These are phyloP conservation scores for Endomychus coccineus DNA, from an alignment of 2,888 invertebrate species.

Conservation along the genomic window DNA sequence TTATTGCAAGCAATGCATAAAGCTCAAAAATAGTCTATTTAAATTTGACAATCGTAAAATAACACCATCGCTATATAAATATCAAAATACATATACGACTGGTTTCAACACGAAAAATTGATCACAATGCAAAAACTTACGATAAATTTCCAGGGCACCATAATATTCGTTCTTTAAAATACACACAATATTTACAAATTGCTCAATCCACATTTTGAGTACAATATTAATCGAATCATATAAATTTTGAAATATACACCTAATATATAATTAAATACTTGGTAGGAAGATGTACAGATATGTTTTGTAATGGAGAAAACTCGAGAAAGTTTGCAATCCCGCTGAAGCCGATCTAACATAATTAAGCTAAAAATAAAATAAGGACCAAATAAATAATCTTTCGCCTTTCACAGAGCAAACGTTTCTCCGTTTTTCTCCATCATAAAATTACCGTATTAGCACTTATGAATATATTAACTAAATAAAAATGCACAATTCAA, in stretches of 20 bases:
- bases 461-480: slow-evolving; percentile 33
- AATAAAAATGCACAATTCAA: slow-evolving; percentile 39
- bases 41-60: slow-evolving; percentile 16
- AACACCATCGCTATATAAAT: slow-evolving; percentile 11
- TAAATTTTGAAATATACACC: slow-evolving; percentile 34
- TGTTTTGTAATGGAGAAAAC: slow-evolving; percentile 8
- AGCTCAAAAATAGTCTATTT: slow-evolving; percentile 39
- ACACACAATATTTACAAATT: slow-evolving; percentile 29
- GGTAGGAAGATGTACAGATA: slow-evolving; percentile 42
- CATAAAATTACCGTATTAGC: slow-evolving; percentile 25
- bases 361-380: neutral
- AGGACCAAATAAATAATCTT: neutral
- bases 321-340: neutral
- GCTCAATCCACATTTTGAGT: slow-evolving; percentile 23
- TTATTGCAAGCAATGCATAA: slow-evolving; percentile 43
- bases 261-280: slow-evolving; percentile 41
- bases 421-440: neutral
- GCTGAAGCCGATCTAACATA: neutral
- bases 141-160: slow-evolving; percentile 43
- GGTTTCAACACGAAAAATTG: slow-evolving; percentile 34
- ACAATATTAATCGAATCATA: slow-evolving; percentile 24
- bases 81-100: slow-evolving; percentile 31
- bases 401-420: too few species aligned
- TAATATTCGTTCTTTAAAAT: slow-evolving; percentile 37
- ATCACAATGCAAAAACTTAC: slow-evolving; percentile 43